Conservation (phyloP, 2,888 invertebrate genomes). For the Tryphoninae sp. region DNA sequence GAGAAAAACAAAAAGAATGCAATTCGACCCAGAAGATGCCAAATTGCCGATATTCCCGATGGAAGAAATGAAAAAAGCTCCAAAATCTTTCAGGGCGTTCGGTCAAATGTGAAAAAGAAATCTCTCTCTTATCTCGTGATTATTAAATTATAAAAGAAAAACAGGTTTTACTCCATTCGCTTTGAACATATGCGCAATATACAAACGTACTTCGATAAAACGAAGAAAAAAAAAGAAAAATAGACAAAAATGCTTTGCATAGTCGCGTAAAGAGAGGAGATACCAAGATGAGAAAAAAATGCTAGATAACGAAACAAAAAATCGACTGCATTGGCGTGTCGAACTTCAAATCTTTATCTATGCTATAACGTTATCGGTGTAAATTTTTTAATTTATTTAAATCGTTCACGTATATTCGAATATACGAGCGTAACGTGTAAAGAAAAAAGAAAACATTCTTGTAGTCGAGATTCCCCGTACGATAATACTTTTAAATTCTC, state of each 20-base stretch:
- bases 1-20: conserved; percentile 11
- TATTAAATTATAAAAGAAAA: conserved; percentile 28
- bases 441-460: conserved; percentile 49
- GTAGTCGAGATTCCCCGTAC: conserved; percentile 64
- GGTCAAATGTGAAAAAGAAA: conserved; percentile 26
- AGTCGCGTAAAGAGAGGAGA: conserved; percentile 29
- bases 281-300: conserved; percentile 3
- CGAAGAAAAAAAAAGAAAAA: not conserved
- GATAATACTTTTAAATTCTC: conserved; percentile 53
- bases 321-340: conserved; percentile 12
- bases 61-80: conserved; percentile 3
- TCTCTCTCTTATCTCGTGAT: conserved; percentile 49
- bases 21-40: conserved; percentile 11
- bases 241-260: conserved; percentile 33
- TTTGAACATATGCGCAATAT: conserved; percentile 55
- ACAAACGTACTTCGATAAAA: conserved; percentile 31
- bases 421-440: conserved; percentile 33
- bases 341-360: conserved; percentile 39
- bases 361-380: conserved; percentile 53
- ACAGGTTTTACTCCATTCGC: conserved; percentile 42
- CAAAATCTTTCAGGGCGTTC: conserved; percentile 24
- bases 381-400: conserved; percentile 61
- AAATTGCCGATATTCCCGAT: conserved; percentile 18
- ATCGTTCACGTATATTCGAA: conserved; percentile 39
- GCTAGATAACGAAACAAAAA: conserved; percentile 19